These are phyloP conservation scores for Cydia amplana DNA, from an alignment of 1,140 invertebrate species.

Conservation along the genomic window DNA sequence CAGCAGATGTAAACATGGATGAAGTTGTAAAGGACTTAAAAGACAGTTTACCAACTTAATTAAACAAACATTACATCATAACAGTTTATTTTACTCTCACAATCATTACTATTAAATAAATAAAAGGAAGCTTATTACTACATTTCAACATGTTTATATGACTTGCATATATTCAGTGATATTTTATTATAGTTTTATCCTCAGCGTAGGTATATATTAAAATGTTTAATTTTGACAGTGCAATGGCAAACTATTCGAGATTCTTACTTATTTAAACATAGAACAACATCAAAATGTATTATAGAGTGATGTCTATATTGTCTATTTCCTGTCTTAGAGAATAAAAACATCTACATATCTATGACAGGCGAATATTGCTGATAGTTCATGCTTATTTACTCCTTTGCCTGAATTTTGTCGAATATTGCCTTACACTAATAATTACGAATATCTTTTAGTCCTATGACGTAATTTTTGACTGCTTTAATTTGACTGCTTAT, in stretches of 20 bases:
- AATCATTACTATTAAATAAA: constrained; percentile 36
- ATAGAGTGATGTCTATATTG: not conserved
- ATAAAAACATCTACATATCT: not conserved
- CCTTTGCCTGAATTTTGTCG: not conserved
- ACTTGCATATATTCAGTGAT: constrained; percentile 30
- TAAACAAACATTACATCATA: constrained; percentile 25
- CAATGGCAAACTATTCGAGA: constrained; percentile 23
- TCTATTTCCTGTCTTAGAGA: not conserved
- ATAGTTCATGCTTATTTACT: not conserved
- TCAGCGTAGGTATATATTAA: not conserved
- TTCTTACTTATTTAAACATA: not conserved
- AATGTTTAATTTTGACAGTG: constrained; percentile 6
- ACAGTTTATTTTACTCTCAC: constrained; percentile 34
- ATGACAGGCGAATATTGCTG: not conserved
- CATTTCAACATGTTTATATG: constrained; percentile 23
- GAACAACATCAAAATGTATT: not conserved
- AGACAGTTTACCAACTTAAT: constrained; percentile 61
- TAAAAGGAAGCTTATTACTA: constrained; percentile 18
- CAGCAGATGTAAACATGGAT: constrained; percentile 57
- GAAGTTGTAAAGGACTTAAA: constrained; percentile 62
- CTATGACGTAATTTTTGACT: too few species aligned
- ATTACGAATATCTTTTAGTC: not conserved
- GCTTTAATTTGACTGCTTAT: too few species aligned
- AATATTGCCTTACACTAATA: constrained; percentile 10
- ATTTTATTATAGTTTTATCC: not conserved